Base-by-base conservation (phyloP, 2,888 invertebrate genomes). In the Hoplodrina blanda region DNA sequence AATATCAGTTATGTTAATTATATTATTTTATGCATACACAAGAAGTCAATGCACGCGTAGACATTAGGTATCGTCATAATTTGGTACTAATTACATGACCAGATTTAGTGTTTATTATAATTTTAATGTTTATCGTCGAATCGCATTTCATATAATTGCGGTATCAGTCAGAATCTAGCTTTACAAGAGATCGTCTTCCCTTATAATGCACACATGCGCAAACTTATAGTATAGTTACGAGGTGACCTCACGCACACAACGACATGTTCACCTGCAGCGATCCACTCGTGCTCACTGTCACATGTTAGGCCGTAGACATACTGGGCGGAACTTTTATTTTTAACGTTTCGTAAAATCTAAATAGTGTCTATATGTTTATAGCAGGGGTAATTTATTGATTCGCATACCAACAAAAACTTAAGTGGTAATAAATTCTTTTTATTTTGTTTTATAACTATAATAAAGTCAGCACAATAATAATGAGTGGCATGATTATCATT, bases 221-320 rank as follows among this genome's bases (percentile, higher is more conserved):
- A 49, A 3, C 20, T 19, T 63, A 54, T 59, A 69, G 75, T 83
- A 83, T 89, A 70, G 49, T 13, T 56, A 93, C 85, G 76, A 82
- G 86, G 78, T 94, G 95, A 95, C 95, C 95, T 93, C 94, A 95
- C 95, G 87, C 94, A 92, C 92, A 95, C 95, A 84, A 1, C 10
- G 57, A 59, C 17, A 53, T 50, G 80, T 90, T 91, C 95, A 95
- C 95, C 95, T 95, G 95, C 90, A 91, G 90, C 90, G 87, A 90
- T 85, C 90, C 88, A 93, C 95, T 92, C 94, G 93, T 94, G 94
- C 94, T 91, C 91, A 92, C 93, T 95, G 95, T 95, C 95, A 93
- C 93, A 89, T 85, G 75, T 84, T 80, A 87, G 79, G 91, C 64
- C 67, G 75, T 66, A 63, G 84, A 17, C 78, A 88, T 79, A 93